phyloP scores from a whole-genome alignment of 2,113 vertebrate species.

The Scytalopus superciliaris region DNA sequence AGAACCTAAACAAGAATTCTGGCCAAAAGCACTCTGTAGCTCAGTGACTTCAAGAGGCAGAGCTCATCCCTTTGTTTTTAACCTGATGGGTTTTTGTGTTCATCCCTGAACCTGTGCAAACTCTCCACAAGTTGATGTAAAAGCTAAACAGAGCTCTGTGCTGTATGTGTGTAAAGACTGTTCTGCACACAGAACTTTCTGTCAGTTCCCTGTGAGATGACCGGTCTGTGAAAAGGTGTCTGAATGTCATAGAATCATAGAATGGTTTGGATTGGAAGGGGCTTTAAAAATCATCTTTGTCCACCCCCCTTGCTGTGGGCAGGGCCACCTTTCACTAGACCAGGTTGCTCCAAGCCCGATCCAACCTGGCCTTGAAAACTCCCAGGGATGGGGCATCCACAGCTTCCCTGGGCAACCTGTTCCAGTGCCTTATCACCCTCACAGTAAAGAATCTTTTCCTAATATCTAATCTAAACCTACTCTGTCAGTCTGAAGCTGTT shows the following conservation, averaged over 20 bases:
- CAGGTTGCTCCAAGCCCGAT: not conserved
- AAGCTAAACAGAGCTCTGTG: fast-evolving
- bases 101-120: not conserved
- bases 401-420: not conserved
- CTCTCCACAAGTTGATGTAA: fast-evolving
- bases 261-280: not conserved
- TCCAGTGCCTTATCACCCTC: not conserved
- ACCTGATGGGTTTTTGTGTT: not conserved
- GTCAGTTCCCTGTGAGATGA: not conserved
- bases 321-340: not conserved
- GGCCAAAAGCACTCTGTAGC: not conserved
- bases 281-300: no score
- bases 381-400: not conserved
- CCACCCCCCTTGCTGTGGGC: not conserved
- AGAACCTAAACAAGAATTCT: not conserved
- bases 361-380: not conserved
- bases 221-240: fast-evolving
- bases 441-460: not conserved
- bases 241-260: not conserved
- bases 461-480: fast-evolving
- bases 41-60: not conserved
- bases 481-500: not conserved
- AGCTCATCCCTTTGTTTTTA: not conserved
- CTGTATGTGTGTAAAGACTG: not conserved
- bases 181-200: not conserved